Base-by-base conservation (phyloP, 2,888 invertebrate species). In the Chrysolina haemoptera region DNA sequence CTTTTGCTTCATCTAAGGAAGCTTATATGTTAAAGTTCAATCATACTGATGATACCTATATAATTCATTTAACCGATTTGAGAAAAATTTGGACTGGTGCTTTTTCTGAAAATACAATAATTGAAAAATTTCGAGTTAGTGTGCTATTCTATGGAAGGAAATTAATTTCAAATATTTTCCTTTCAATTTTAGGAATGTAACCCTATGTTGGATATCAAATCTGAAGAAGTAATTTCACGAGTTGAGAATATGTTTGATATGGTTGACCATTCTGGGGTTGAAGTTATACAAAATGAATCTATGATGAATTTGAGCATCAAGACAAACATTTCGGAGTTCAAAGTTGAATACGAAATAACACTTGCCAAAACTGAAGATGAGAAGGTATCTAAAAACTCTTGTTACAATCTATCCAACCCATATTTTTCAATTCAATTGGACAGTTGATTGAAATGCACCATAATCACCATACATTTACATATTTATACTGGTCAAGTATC, bases 71-170 rank as follows among this genome's bases (percentile, higher is more conserved):
- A 76, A 84, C 84, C 16, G 79, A 87, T 82, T 80, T 86, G 41
- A 78, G 80, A 75, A 71, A 78, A 66, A 77, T 86, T 50, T 88
- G 87, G 87, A 63, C 75, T 27, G 82, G 82, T 76, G 78, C 80
- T 40, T 73, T 85, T 64, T 70, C 81, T 12, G 66, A 70, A 27
- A 68, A 80, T 10, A 71, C 80, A 68, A 64, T 86, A 35, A 64
- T 79, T 11, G 63, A 80, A 11, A 80, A 81, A 63, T 86, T 85
- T 78, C 79, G 84, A 76, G 86, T 85, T 20, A 62, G 27, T 53
- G n/a, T 20, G 4, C 5, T 20, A 67, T 27, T 1, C 12, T 55
- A 20, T 10, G 14, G 12, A 59, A 6, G 8, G 35, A 14, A 59
- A 14, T 6, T n/a, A 27, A 27, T 12, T 35, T n/a, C n/a, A 35